These are phyloP conservation scores for Salarias fasciatus DNA, from an alignment of 2,797 vertebrate species.

Conservation along the genomic window DNA sequence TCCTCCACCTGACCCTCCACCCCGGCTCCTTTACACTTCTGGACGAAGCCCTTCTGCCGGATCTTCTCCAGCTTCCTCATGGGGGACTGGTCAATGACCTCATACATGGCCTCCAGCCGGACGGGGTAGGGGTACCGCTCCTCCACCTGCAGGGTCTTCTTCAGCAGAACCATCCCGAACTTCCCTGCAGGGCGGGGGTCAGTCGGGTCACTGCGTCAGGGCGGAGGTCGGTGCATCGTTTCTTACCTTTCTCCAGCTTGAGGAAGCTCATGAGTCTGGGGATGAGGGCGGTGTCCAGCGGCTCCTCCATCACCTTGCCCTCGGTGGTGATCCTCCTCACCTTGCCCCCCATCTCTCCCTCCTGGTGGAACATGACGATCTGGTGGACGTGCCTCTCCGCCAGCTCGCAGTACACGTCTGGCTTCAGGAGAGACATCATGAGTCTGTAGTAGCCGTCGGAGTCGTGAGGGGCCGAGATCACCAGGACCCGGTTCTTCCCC, in stretches of 20 bases:
- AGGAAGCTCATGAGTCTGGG: slow-evolving; percentile 94
- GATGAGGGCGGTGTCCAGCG: slow-evolving; percentile 89
- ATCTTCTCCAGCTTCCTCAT: slow-evolving; percentile 93
- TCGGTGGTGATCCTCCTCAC: slow-evolving; percentile 91
- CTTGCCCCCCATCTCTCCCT: slow-evolving; percentile 91
- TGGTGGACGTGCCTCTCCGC: slow-evolving; percentile 96
- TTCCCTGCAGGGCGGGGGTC: slow-evolving; percentile 74
- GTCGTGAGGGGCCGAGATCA: slow-evolving; percentile 94
- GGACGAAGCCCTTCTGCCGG: slow-evolving; percentile 95
- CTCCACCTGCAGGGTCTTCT: slow-evolving; percentile 95
- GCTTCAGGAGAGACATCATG: slow-evolving; percentile 96
- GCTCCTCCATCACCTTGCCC: slow-evolving; percentile 93
- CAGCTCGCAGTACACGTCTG: slow-evolving; percentile 95
- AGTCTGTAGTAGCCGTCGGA: slow-evolving; percentile 96
- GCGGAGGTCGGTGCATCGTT: background rate
- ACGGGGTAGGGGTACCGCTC: slow-evolving; percentile 98
- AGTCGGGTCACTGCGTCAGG: no score
- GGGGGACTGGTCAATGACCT: slow-evolving; percentile 94
- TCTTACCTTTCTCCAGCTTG: slow-evolving; percentile 91
- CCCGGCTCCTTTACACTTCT: slow-evolving; percentile 92
- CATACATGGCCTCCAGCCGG: slow-evolving; percentile 95
- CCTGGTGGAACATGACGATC: slow-evolving; percentile 93
- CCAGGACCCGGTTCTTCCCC: slow-evolving; percentile 93
- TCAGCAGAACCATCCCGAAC: slow-evolving; percentile 96
- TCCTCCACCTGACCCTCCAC: slow-evolving; percentile 93